phyloP scores from a whole-genome alignment of 2,888 invertebrate genomes.

The Hololepta plana region DNA sequence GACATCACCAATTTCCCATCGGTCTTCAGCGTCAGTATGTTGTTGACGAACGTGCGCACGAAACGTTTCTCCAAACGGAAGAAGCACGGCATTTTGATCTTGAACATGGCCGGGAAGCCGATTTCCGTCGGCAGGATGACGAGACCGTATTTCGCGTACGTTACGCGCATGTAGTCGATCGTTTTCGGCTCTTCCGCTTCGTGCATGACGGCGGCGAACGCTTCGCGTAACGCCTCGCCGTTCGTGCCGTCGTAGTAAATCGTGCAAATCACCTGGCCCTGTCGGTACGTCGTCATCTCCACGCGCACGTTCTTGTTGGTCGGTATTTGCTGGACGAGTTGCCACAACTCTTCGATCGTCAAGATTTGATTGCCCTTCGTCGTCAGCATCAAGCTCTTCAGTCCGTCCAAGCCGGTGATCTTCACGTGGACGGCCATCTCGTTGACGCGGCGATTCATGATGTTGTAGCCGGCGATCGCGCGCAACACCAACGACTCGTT shows the following conservation, averaged over 20 bases:
- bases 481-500: conserved; percentile 6
- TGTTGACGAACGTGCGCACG: no score
- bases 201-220: conserved; percentile 8
- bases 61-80: conserved; percentile 12
- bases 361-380: conserved; percentile 3
- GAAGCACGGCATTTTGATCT: conserved; percentile 17
- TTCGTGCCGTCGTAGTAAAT: conserved; percentile 11
- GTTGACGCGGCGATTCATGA: conserved; percentile 9
- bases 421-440: conserved; percentile 9
- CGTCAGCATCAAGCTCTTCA: conserved; percentile 4
- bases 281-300: conserved; percentile 9
- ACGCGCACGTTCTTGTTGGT: conserved; percentile 11
- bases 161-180: conserved; percentile 2
- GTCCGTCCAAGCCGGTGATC: conserved; percentile 12
- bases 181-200: conserved; percentile 5
- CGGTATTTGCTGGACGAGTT: conserved; percentile 8
- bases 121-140: conserved; percentile 22
- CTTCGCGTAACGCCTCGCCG: conserved; percentile 7
- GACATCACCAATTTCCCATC: conserved; percentile 17
- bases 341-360: conserved; percentile 11
- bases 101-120: conserved; percentile 22
- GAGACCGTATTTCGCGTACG: conserved; percentile 5
- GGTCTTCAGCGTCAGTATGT: conserved; percentile 15
- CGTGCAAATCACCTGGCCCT: conserved; percentile 12
- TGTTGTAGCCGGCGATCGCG: conserved; percentile 10